A percentile compares a stretch with the other conserved stretches of the same genome.
Evolutionary conservation across 2,797 vertebrate genomes (phyloP).

Genomic region (Pyrocephalus nanus): DNA sequence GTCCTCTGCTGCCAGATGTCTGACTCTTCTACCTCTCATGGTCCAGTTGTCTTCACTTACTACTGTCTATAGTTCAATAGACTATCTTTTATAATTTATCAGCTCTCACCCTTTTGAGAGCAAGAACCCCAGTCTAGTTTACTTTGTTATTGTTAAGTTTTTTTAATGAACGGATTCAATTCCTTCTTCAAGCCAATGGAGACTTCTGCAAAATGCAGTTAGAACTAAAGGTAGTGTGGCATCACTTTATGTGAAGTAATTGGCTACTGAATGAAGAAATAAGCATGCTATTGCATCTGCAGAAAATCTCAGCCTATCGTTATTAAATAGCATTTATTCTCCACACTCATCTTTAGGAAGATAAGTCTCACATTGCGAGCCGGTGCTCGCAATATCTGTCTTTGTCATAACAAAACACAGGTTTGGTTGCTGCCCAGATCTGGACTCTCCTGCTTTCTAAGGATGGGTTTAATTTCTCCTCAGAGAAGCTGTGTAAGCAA

Average conservation of each 20-base stretch:
- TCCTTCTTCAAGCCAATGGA: not conserved
- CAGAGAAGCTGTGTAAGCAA: not conserved
- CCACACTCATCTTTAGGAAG: not conserved
- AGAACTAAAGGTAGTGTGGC: not conserved
- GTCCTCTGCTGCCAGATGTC: not conserved
- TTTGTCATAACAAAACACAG: not conserved
- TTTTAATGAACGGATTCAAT: not conserved
- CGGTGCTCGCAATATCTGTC: not conserved
- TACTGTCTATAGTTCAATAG: not conserved
- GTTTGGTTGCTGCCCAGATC: not conserved
- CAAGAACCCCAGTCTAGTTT: not conserved
- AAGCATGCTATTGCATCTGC: not conserved
- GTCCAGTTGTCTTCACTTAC: not conserved
- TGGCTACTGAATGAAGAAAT: slow-evolving; percentile 3
- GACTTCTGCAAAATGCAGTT: not conserved
- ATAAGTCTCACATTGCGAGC: not conserved
- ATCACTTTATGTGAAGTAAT: not conserved
- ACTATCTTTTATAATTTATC: not conserved
- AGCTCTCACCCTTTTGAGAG: not conserved
- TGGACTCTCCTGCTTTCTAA: not conserved
- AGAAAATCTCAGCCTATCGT: slow-evolving; percentile 4
- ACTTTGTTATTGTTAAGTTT: not conserved
- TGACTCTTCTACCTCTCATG: not conserved
- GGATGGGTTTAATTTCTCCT: slow-evolving; percentile 27
- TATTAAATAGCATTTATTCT: slow-evolving; percentile 44